Evolutionary conservation across 2,113 vertebrate species (phyloP).

Genomic region (Gobiocypris rarus): DNA sequence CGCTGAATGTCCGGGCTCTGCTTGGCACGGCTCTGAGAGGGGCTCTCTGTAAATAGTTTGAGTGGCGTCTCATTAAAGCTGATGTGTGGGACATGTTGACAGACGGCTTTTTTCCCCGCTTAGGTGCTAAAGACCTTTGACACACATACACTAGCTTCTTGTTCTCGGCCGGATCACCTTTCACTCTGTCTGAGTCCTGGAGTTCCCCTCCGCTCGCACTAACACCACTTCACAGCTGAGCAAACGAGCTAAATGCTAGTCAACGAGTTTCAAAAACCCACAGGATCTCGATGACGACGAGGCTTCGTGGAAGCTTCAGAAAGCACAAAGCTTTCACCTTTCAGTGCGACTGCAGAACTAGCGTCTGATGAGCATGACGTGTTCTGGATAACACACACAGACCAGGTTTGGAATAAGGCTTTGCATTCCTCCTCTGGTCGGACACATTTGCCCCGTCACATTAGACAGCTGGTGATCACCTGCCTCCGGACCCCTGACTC

Average conservation of each 20-base stretch:
- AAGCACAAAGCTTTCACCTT: background rate
- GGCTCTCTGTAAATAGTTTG: conserved; percentile 59
- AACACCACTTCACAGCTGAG: background rate
- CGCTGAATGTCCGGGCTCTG: conserved; percentile 61
- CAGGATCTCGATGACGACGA: background rate
- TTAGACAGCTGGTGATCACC: conserved; percentile 58
- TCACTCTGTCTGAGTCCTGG: conserved; percentile 61
- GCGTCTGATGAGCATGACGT: no score
- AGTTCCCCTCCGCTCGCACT: conserved; percentile 9
- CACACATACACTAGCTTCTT: conserved; percentile 67
- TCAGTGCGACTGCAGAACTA: background rate
- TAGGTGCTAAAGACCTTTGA: conserved; percentile 79
- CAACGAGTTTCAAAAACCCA: background rate
- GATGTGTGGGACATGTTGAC: conserved; percentile 73
- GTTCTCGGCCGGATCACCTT: conserved; percentile 62
- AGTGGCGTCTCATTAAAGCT: conserved; percentile 67
- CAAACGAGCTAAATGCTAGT: background rate
- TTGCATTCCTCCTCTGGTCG: conserved; percentile 49
- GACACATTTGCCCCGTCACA: conserved; percentile 55
- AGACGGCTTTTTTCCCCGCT: conserved; percentile 74
- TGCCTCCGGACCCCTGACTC: conserved; percentile 51
- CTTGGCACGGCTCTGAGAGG: conserved; percentile 57
- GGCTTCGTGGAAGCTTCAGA: background rate
- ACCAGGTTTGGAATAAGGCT: conserved; percentile 34
- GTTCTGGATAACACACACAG: background rate